These are phyloP conservation scores for Matsumyia berberina DNA, from an alignment of 2,888 invertebrate genomes.

Conservation along the genomic window DNA sequence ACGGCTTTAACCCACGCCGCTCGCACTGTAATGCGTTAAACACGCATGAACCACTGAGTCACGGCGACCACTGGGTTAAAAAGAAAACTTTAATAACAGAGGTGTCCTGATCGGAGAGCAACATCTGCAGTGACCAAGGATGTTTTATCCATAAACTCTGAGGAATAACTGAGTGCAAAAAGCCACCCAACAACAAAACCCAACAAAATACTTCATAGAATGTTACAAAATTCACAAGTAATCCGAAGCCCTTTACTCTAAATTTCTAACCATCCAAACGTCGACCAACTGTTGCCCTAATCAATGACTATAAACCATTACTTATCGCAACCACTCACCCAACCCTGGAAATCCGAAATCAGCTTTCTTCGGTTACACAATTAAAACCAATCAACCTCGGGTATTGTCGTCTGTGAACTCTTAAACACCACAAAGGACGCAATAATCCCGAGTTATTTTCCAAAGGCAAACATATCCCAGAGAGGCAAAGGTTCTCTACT, in stretches of 20 bases:
- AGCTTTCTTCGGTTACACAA: conserved; percentile 66
- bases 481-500: background rate
- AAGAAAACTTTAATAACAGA: no score
- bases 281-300: conserved; percentile 35
- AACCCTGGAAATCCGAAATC: conserved; percentile 46
- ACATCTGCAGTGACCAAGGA: no score
- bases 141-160: no score
- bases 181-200: no score
- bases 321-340: conserved; percentile 14
- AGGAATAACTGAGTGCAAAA: no score
- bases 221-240: background rate
- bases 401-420: conserved; percentile 64
- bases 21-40: no score
- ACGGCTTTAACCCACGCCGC: no score
- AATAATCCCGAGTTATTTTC: conserved; percentile 65
- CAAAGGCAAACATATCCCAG: conserved; percentile 47
- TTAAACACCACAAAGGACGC: conserved; percentile 69
- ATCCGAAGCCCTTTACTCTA: background rate
- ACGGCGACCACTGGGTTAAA: no score
- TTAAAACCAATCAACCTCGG: conserved; percentile 60
- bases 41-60: no score
- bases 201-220: no score
- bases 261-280: background rate
- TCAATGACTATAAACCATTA: conserved; percentile 46
- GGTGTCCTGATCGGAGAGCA: no score